Base-by-base conservation (phyloP, 2,888 invertebrate genomes). In the Ramazzottius varieornatus region DNA sequence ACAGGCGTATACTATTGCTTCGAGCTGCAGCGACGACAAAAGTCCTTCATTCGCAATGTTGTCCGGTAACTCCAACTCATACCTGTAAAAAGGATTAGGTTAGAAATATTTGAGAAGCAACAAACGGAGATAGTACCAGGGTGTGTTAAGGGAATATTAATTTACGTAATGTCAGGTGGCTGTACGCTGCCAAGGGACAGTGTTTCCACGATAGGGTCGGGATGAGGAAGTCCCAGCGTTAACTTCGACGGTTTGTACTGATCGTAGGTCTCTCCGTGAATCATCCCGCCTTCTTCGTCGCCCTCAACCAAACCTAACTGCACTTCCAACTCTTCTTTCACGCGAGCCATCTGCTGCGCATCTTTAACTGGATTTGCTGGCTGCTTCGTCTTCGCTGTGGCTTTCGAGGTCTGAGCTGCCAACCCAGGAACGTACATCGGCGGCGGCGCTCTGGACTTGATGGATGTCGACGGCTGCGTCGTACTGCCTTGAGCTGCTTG, bases 181-280 rank as follows among this genome's bases (percentile, higher is more conserved):
- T 89, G 88, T 65, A 96, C 93, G 46, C 91, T 92, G 0, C 93
- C 90, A 63, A 99, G 80, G 0, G 96, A 94, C 8, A 93, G 93
- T 0, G 98, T 98, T 77, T 99, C 98, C 8, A 99, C 98, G 2
- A 99, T 96, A 0, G 91, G 87, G 79, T 99, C 98, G 0, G 98
- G 98, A 81, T 99, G 98, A 73, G 90, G 88, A 71, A 84, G 84
- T 16, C 98, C 98, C 54, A 54, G 54, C 4, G 54, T 24, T 24
- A 32, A 32, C 34, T 33, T 64, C 13, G 32, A 24, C n/a, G 54
- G 54, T 16, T 24, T 54, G 29, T 54, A 54, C 54, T 54, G 54
- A 24, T 54, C 54, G 54, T 54, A 54, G 16, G 54, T 29, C 54
- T 54, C 54, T 4, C 54, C 54, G 54, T 54, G 54, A 4, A 54